Percentiles rank a stretch among this genome's conserved stretches.
Conservation (phyloP, 2,797 vertebrate genomes). For the Cygnus olor region DNA sequence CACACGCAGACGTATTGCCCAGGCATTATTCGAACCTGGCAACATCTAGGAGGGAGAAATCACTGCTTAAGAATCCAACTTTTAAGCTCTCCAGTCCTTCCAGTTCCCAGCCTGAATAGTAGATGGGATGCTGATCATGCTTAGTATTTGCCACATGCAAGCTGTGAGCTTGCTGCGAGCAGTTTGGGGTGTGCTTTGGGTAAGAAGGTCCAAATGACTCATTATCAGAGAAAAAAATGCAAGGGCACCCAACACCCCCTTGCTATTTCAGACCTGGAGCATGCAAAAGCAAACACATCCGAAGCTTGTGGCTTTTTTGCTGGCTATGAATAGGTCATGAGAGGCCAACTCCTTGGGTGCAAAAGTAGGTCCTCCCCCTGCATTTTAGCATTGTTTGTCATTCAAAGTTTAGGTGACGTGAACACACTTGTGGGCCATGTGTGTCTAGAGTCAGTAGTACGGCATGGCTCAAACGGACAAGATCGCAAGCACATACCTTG, state of each 20-base stretch:
- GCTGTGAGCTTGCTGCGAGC: background rate
- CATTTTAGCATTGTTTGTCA: background rate
- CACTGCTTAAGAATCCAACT: background rate
- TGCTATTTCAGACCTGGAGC: background rate
- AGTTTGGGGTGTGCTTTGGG: background rate
- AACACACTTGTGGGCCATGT: accelerated
- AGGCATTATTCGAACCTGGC: background rate
- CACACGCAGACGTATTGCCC: background rate
- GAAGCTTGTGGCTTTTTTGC: background rate
- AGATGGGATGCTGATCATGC: background rate
- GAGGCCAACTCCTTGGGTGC: background rate
- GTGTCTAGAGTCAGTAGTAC: background rate
- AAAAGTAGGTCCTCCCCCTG: background rate
- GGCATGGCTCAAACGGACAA: background rate
- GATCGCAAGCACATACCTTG: background rate
- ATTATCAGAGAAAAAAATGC: background rate
- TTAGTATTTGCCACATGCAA: background rate
- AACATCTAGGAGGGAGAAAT: background rate
- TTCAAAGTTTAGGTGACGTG: background rate
- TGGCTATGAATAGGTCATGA: background rate
- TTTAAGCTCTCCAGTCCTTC: background rate
- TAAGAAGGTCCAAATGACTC: background rate
- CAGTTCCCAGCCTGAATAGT: background rate
- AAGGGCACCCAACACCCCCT: accelerated
- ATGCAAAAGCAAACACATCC: accelerated